A percentile compares a stretch with the other conserved stretches of the same genome.
Evolutionary conservation across 2,888 invertebrate species (phyloP).

Genomic region (Idaea biselata): DNA sequence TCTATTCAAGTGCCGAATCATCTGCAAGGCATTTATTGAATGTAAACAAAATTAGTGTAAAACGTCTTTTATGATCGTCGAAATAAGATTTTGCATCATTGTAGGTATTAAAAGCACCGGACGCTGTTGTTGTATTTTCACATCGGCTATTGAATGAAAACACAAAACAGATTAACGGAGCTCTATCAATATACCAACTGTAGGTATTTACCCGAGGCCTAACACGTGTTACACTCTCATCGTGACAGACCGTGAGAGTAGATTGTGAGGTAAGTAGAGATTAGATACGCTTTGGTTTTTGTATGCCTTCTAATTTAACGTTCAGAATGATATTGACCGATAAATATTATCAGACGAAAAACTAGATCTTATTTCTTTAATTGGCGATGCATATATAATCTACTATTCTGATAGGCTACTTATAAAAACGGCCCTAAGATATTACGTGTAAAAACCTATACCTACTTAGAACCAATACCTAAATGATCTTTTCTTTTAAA

Average conservation of each 20-base stretch:
- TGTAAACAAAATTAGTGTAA: conserved; percentile 41
- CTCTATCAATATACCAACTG: not conserved
- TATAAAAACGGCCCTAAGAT: no score
- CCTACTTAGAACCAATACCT: no score
- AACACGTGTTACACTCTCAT: no score
- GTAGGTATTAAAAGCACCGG: conserved; percentile 32
- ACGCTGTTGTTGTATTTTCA: conserved; percentile 3
- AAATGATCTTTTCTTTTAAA: no score
- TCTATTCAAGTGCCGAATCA: conserved; percentile 31
- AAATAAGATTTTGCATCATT: conserved; percentile 16
- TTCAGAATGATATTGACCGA: not conserved
- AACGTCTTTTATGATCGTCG: conserved; percentile 37
- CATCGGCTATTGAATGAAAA: not conserved
- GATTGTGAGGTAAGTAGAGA: no score
- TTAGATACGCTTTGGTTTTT: not conserved
- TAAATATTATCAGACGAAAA: no score
- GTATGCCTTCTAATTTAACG: not conserved
- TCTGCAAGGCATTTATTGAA: conserved; percentile 29
- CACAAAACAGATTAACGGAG: not conserved
- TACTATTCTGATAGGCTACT: not conserved
- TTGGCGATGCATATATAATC: not conserved
- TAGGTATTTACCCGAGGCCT: not conserved
- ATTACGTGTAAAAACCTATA: no score
- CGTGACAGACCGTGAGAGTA: no score
- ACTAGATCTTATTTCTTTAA: not conserved